Evolutionary conservation across 2,113 vertebrate genomes (phyloP).

Genomic region (Labeo rohita): DNA sequence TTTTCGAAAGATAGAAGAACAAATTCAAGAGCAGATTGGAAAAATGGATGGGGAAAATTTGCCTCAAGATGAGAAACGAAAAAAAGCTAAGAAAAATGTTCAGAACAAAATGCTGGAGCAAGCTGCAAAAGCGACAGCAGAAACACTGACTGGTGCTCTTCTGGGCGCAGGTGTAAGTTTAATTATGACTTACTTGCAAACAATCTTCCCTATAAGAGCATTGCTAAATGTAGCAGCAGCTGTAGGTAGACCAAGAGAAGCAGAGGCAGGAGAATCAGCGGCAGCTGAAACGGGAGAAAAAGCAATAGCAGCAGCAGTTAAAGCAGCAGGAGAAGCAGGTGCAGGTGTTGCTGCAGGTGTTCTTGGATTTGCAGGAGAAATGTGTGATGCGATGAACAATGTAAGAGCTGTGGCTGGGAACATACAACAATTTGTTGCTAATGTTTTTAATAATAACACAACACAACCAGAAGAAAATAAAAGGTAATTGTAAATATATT

Average conservation of each 20-base stretch:
- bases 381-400: not conserved
- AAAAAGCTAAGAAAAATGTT: not conserved
- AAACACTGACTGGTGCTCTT: not conserved
- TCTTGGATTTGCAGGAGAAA: not conserved
- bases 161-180: accelerated
- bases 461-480: not conserved
- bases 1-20: not conserved
- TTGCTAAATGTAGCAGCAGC: too few species aligned
- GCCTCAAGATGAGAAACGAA: not conserved
- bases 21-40: not conserved
- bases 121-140: not conserved
- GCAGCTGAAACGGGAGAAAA: not conserved
- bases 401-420: not conserved
- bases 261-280: too few species aligned
- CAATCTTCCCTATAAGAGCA: too few species aligned
- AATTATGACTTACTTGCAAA: not conserved
- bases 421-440: not conserved
- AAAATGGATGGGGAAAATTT: not conserved
- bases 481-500: not conserved
- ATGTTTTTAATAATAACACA: not conserved
- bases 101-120: not conserved
- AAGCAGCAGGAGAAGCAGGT: too few species aligned
- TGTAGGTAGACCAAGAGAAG: too few species aligned
- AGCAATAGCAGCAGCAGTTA: not conserved
- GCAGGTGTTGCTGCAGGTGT: not conserved